Evolutionary conservation across 2,888 invertebrate genomes (phyloP).

Genomic region (Orthosia gothica): DNA sequence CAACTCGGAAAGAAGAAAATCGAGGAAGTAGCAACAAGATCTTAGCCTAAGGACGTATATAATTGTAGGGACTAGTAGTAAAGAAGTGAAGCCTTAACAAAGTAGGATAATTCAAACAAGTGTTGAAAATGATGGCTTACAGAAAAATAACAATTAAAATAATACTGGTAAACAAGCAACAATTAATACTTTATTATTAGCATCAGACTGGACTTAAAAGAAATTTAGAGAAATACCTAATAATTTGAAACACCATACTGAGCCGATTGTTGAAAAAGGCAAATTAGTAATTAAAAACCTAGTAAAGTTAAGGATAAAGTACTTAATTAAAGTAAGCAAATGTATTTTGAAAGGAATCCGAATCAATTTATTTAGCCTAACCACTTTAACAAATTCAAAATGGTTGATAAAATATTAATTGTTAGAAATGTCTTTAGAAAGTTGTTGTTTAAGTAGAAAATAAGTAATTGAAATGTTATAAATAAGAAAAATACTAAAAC

Average conservation of each 20-base stretch:
- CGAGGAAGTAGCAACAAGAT: background rate
- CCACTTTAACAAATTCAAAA: background rate
- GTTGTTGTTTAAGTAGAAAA: background rate
- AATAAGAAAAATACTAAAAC: background rate
- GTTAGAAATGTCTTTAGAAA: slow-evolving; percentile 8
- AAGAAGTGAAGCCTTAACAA: background rate
- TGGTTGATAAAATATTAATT: background rate
- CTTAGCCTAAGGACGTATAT: background rate
- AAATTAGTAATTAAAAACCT: background rate
- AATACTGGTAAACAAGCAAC: background rate
- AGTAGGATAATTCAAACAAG: background rate
- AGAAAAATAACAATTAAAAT: background rate
- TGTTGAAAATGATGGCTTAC: background rate
- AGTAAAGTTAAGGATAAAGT: background rate
- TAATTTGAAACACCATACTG: background rate
- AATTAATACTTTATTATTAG: background rate
- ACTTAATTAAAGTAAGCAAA: background rate
- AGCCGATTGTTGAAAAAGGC: background rate
- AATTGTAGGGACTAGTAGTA: no score
- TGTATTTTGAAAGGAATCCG: background rate
- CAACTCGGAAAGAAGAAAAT: no score
- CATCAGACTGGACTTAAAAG: background rate
- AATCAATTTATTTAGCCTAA: background rate
- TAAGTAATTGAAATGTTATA: background rate
- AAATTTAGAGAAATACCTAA: background rate